phyloP scores from a whole-genome alignment of 2,797 vertebrate species.

The Telmatherina bonti region DNA sequence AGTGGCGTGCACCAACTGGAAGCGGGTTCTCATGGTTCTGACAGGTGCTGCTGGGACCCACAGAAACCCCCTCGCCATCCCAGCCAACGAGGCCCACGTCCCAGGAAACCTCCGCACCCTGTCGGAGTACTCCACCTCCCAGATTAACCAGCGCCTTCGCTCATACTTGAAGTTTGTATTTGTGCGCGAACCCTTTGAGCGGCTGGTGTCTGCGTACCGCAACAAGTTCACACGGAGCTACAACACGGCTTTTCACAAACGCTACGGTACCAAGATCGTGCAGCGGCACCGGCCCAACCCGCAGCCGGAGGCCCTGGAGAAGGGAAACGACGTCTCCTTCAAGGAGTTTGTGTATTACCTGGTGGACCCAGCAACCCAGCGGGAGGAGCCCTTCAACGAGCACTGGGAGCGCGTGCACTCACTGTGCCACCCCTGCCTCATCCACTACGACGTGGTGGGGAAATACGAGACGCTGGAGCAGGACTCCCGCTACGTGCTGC shows the following conservation, averaged over 20 bases:
- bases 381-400: constrained; percentile 91
- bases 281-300: constrained; percentile 85
- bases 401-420: constrained; percentile 94
- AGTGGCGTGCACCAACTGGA: constrained; percentile 97
- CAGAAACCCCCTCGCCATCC: constrained; percentile 86
- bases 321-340: constrained; percentile 88
- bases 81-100: constrained; percentile 89
- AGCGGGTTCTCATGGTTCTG: constrained; percentile 92
- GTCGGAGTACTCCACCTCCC: constrained; percentile 86
- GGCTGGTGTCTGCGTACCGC: constrained; percentile 91
- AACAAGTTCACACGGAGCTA: constrained; percentile 91
- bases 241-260: constrained; percentile 91
- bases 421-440: constrained; percentile 92
- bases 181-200: constrained; percentile 91
- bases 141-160: constrained; percentile 91
- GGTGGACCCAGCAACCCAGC: constrained; percentile 89
- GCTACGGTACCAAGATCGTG: constrained; percentile 90
- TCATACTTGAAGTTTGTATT: constrained; percentile 93
- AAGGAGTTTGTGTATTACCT: constrained; percentile 93
- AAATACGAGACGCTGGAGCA: constrained; percentile 92
- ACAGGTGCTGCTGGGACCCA: constrained; percentile 81
- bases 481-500: constrained; percentile 90
- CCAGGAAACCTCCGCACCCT: constrained; percentile 87
- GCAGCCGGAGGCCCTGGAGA: constrained; percentile 81
- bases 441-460: constrained; percentile 92